Base-by-base conservation (phyloP, 2,113 vertebrate species). In the Theristicus caerulescens region DNA sequence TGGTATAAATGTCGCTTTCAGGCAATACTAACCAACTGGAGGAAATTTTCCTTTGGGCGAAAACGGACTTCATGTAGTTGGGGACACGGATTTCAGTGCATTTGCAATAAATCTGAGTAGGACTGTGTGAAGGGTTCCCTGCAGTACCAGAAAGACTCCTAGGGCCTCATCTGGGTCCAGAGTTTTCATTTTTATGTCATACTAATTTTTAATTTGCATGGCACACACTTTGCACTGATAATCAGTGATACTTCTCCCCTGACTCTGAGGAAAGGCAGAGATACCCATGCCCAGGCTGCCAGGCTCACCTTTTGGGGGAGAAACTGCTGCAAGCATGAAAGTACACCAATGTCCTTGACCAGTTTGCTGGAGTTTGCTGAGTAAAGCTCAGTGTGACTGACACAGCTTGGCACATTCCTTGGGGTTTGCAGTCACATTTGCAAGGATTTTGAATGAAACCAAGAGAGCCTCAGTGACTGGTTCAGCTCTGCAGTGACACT, bases 141-240 rank as follows among this genome's bases (percentile, higher is more conserved):
- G 59, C 14, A 32, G 59, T 8, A 42, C 42, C 67, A 62, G n/a
- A 46, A 38, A 54, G 18, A 58, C 6, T 76, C 58, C 20, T 11
- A 26, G 16, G 21, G 54, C 17, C 11, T 82, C 1, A 0, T 19
- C 20, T 16, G 69, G 16, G 13, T 59, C 25, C 44, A 47, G n/a
- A 40, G 20, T 29, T 47, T 52, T 78, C 21, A 9, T 65, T 71
- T 86, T 24, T 4, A 24, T 55, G 18, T 17, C 46, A 34, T 6
- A 6, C 2, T 36, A 4, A 58, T 20, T 57, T 87, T 74, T 15
- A 20, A 15, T 55, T 74, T 74, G 29, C 7, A 26, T 25, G n/a
- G 46, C 55, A 38, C 46, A 29, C 13, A 3, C 16, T 54, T 44
- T 18, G 19, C 18, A 17, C 19, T 42, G 29, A 18, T 20, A 14